Conservation (phyloP, 1,140 invertebrate species). For the Drosophila setifemur region DNA sequence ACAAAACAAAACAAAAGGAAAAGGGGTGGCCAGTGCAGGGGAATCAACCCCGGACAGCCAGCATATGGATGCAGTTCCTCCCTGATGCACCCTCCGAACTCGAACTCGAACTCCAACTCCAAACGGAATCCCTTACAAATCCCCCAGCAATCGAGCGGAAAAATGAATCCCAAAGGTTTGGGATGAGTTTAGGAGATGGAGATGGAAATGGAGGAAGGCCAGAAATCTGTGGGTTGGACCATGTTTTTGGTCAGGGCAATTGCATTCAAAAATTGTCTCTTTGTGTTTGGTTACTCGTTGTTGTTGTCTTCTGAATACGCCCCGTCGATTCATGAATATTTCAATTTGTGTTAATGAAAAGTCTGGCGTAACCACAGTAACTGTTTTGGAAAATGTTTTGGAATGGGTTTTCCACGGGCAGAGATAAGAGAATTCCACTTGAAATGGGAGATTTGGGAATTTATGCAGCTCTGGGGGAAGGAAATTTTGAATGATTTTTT, state of each 20-base stretch:
- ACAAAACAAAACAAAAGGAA: slow-evolving; percentile 3
- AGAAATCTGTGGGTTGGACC: no score
- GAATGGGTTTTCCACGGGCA: no score
- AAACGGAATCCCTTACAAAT: slow-evolving; percentile 9
- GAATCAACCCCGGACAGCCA: slow-evolving; percentile 5
- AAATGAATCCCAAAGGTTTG: neutral
- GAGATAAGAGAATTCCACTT: no score
- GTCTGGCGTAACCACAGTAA: slow-evolving; percentile 17
- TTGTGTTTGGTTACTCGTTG: neutral
- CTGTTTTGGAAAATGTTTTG: neutral
- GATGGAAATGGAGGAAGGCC: neutral
- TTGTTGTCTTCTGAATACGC: neutral
- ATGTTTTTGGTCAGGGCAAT: slow-evolving; percentile 40
- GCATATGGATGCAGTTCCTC: slow-evolving; percentile 33
- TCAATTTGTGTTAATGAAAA: slow-evolving; percentile 51
- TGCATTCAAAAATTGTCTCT: slow-evolving; percentile 34
- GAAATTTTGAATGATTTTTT: no score
- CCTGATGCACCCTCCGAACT: neutral
- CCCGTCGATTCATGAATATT: slow-evolving; percentile 41
- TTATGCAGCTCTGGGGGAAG: no score
- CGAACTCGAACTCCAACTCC: no score
- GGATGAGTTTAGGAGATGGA: neutral
- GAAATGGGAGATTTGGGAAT: neutral
- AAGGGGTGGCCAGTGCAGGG: slow-evolving; percentile 7
- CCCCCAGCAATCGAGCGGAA: neutral